Evolutionary conservation across 2,113 vertebrate species (phyloP).

Genomic region (Rhea pennata): DNA sequence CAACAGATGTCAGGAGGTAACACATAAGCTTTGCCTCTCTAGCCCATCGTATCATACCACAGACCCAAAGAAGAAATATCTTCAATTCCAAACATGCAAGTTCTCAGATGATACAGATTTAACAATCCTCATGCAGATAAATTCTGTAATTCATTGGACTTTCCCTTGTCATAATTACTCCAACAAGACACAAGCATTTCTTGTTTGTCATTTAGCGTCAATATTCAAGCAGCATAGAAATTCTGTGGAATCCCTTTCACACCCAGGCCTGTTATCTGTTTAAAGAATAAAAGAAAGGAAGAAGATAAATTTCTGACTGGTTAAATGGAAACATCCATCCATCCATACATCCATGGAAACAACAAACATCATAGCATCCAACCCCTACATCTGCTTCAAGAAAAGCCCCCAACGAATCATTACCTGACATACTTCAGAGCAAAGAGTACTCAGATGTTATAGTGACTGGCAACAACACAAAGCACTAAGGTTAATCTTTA

Average conservation of each 20-base stretch:
- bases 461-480: not conserved
- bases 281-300: not conserved
- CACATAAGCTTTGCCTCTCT: not conserved
- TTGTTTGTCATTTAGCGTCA: not conserved
- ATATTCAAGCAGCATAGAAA: conserved; percentile 52
- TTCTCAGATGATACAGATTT: not conserved
- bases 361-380: not conserved
- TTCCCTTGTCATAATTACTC: not conserved
- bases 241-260: conserved; percentile 73
- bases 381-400: not conserved
- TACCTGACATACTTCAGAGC: not conserved
- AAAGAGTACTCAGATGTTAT: not conserved
- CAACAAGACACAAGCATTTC: not conserved
- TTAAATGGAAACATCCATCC: not conserved
- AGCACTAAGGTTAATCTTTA: not conserved
- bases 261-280: conserved; percentile 72
- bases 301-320: not conserved
- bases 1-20: not conserved
- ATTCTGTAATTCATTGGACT: not conserved
- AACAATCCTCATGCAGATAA: conserved; percentile 7
- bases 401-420: not conserved
- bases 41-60: not conserved
- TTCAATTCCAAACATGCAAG: conserved; percentile 4
- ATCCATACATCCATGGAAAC: no score
- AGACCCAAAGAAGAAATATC: not conserved